Conservation (phyloP, 2,888 invertebrate species). For the Calliphora vomitoria region DNA sequence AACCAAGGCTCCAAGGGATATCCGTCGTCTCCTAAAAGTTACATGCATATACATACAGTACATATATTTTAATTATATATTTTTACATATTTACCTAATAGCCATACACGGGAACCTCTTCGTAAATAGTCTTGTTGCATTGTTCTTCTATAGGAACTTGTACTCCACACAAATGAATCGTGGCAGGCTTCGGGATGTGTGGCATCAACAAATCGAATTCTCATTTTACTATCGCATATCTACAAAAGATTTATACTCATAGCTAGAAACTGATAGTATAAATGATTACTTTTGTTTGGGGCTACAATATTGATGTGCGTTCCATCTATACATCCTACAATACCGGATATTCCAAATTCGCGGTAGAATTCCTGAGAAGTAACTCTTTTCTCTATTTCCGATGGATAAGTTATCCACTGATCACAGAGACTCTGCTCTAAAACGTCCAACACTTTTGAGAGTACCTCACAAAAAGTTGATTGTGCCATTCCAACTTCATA, state of each 20-base stretch:
- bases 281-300: not conserved
- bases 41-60: not conserved
- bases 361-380: not conserved
- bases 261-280: not conserved
- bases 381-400: not conserved
- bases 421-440: constrained; percentile 30
- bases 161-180: constrained; percentile 34
- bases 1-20: constrained; percentile 23
- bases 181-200: constrained; percentile 36
- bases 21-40: constrained; percentile 12
- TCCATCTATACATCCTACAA: constrained; percentile 10
- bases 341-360: constrained; percentile 4
- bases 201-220: constrained; percentile 36
- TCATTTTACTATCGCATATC: constrained; percentile 31
- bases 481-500: constrained; percentile 34
- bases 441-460: constrained; percentile 38
- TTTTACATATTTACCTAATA: not conserved
- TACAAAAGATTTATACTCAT: not conserved
- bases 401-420: constrained; percentile 25
- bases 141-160: constrained; percentile 23
- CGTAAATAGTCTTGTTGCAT: constrained; percentile 7
- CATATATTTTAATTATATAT: too few species aligned
- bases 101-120: not conserved
- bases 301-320: constrained; percentile 8
- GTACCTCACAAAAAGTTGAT: constrained; percentile 40